Conservation (phyloP, 1,140 invertebrate genomes). For the Choristoneura fumiferana region DNA sequence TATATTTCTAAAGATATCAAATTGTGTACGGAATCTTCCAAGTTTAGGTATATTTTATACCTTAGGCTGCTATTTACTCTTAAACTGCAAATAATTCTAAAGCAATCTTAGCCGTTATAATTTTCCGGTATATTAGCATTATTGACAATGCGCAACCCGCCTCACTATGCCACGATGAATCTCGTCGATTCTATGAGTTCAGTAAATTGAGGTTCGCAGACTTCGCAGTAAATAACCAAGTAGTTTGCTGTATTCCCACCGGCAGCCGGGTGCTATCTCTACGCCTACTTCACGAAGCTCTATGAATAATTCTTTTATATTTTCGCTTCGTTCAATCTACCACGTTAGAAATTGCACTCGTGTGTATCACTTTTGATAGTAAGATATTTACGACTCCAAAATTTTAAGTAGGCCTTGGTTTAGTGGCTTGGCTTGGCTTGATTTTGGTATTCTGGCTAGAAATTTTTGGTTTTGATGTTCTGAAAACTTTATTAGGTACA, state of each 20-base stretch:
- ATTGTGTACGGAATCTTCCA: too few species aligned
- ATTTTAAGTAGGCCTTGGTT: not conserved
- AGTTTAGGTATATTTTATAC: too few species aligned
- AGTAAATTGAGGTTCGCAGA: slow-evolving; percentile 11
- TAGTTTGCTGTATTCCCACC: slow-evolving; percentile 4
- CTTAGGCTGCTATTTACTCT: too few species aligned
- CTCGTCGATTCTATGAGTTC: not conserved
- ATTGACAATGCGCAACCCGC: too few species aligned
- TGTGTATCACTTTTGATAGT: not conserved
- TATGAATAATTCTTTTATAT: slow-evolving; percentile 18
- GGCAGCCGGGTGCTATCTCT: not conserved
- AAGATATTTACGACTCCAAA: not conserved
- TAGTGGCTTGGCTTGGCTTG: not conserved
- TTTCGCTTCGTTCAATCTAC: slow-evolving; percentile 10
- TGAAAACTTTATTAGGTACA: too few species aligned
- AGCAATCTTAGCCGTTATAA: too few species aligned
- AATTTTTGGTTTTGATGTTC: too few species aligned
- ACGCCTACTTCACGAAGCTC: slow-evolving; percentile 9
- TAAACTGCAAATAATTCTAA: too few species aligned
- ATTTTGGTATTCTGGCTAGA: too few species aligned
- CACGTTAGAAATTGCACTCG: not conserved
- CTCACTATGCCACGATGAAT: not conserved
- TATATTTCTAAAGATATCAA: too few species aligned
- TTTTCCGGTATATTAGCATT: too few species aligned
- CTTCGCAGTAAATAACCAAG: slow-evolving; percentile 5